phyloP scores from a whole-genome alignment of 2,888 invertebrate genomes.

The Diloba caeruleocephala region DNA sequence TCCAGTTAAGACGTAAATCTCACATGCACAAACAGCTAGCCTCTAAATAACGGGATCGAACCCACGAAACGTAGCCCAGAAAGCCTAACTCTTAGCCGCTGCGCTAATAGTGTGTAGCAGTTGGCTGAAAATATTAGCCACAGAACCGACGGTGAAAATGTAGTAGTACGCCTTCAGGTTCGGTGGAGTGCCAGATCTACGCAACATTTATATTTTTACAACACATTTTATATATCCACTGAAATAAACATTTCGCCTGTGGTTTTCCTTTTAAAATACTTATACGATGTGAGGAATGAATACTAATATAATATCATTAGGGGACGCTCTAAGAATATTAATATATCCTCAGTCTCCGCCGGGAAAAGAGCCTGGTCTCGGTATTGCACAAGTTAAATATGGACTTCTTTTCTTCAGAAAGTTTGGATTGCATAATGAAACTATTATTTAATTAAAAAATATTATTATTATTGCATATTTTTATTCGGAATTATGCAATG shows the following conservation, averaged over 20 bases:
- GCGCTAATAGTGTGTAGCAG: too few species aligned
- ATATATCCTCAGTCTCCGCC: conserved; percentile 5
- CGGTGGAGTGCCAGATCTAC: too few species aligned
- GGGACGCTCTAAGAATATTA: conserved; percentile 36
- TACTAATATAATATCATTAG: conserved; percentile 54
- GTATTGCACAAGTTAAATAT: conserved; percentile 8
- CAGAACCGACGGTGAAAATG: too few species aligned
- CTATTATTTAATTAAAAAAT: conserved; percentile 20
- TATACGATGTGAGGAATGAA: conserved; percentile 45
- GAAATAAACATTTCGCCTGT: conserved; percentile 31
- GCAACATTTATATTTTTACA: conserved; percentile 21
- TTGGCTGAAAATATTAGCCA: too few species aligned
- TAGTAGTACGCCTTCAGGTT: too few species aligned
- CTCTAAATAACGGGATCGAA: too few species aligned
- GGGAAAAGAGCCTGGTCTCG: not conserved
- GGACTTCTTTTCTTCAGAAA: conserved; percentile 8
- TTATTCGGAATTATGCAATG: conserved; percentile 2
- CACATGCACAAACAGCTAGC: too few species aligned
- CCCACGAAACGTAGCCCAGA: too few species aligned
- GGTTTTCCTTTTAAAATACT: conserved; percentile 47
- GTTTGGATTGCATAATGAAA: conserved; percentile 16
- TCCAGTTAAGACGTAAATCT: too few species aligned
- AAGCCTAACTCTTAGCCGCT: too few species aligned
- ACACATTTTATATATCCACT: conserved; percentile 30
- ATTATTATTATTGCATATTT: not conserved